These are phyloP conservation scores for Poecilia wingei DNA, from an alignment of 2,797 vertebrate species.

Conservation along the genomic window DNA sequence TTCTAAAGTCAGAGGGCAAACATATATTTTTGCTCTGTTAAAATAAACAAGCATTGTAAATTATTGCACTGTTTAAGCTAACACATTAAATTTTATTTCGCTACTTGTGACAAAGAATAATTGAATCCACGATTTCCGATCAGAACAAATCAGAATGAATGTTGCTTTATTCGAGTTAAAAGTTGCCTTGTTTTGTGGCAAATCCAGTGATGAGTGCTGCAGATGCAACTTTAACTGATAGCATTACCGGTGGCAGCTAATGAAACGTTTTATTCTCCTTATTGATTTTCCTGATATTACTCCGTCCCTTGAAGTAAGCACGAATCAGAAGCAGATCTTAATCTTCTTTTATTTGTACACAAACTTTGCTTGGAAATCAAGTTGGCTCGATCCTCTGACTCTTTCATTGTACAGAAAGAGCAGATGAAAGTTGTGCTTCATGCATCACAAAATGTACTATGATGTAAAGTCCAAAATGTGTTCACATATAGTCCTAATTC, in stretches of 20 bases:
- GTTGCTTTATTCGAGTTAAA: neutral
- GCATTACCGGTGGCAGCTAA: neutral
- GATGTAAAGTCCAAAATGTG: neutral
- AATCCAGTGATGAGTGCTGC: neutral
- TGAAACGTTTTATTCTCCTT: neutral
- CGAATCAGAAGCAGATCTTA: neutral
- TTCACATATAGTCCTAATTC: conserved; percentile 13
- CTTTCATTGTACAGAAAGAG: neutral
- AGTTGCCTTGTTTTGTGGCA: neutral
- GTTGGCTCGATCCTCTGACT: too few relatives aligned
- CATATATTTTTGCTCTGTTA: neutral
- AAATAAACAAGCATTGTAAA: neutral
- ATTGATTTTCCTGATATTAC: neutral
- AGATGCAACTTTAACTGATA: neutral
- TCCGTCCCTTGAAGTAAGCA: neutral
- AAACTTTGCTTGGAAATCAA: neutral
- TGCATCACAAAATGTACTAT: neutral
- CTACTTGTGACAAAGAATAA: neutral
- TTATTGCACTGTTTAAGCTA: neutral
- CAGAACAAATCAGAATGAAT: neutral
- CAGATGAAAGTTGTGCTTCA: neutral
- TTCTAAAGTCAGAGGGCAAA: neutral
- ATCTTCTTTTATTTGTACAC: neutral
- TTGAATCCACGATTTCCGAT: neutral
- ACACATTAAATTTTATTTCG: neutral